Base-by-base conservation (phyloP, 2,888 invertebrate species). In the Chloromyia formosa region DNA sequence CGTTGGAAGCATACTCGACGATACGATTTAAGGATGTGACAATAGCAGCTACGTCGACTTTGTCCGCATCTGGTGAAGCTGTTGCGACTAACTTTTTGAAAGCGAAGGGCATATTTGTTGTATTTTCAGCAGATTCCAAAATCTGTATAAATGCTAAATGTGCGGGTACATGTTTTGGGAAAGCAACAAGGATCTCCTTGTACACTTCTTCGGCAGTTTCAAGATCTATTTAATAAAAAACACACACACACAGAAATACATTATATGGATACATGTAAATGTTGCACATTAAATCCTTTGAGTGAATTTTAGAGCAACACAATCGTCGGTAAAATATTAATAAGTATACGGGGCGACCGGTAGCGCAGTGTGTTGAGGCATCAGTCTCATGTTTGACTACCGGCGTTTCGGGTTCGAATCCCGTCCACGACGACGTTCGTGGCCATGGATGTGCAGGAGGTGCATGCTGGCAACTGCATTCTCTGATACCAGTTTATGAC, bases 111-210 rank as follows among this genome's bases (percentile, higher is more conserved):
- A 88, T 75, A 74, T 82, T 81, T 1, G 81, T 79, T 86, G 89
- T 83, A 54, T 82, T 64, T 72, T 85, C 84, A 80, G 62, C 16
- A 20, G 60, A 79, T 64, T 96, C 95, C 20, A 96, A 84, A 23
- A 91, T 90, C 81, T 93, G 92, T 66, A 97, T 87, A 84, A 94
- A 92, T 5, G 94, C 90, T 62, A 92, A 88, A 83, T 95, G 92
- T 2, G 93, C 89, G 12, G 93, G 92, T 71, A 94, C 83, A 86
- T 93, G 92, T 72, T 91, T 91, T 1, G 94, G 91, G 85, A 91
- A 92, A 78, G 90, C 88, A 64, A 89, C 88, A 78, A 89, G 83
- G 77, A 95, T 82, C 80, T 94, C 94, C 77, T 92, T 91, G 83
- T 93, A 97, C 74, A 95, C 85, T 72, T 89, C 88, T 77, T 90